Conservation (phyloP, 2,113 vertebrate species). For the Gavialis gangeticus region DNA sequence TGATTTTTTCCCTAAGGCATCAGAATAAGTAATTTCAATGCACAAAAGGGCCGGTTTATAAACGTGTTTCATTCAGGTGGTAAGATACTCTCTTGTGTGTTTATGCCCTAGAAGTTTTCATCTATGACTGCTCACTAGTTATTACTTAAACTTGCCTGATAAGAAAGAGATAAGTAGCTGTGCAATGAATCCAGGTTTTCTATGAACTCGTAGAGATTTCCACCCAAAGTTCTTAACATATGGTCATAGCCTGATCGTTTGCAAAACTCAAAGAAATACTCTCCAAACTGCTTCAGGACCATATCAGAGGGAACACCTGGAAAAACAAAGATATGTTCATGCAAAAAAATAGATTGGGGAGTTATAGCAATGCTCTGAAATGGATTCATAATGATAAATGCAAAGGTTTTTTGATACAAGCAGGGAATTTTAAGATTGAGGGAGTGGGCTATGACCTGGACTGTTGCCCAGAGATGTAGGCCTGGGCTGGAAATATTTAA, state of each 20-base stretch:
- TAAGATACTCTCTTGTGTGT: not conserved
- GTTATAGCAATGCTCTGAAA: not conserved
- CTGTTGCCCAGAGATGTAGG: not conserved
- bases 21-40: not conserved
- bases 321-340: constrained; percentile 34
- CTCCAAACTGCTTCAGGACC: constrained; percentile 84
- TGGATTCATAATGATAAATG: not conserved
- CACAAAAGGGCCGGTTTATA: fast-evolving
- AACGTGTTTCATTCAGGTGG: not conserved
- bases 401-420: not conserved
- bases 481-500: not conserved
- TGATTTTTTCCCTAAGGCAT: not conserved
- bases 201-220: constrained; percentile 85
- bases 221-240: constrained; percentile 86
- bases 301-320: constrained; percentile 78
- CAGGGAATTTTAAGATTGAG: not conserved
- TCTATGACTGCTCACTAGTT: not conserved
- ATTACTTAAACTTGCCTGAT: constrained; percentile 75
- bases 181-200: constrained; percentile 86
- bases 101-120: not conserved
- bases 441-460: not conserved
- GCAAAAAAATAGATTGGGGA: not conserved
- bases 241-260: constrained; percentile 86
- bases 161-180: constrained; percentile 85
- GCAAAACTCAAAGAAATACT: constrained; percentile 88